Evolutionary conservation across 1,140 invertebrate genomes (phyloP).

Genomic region (Ridgeia piscesae): DNA sequence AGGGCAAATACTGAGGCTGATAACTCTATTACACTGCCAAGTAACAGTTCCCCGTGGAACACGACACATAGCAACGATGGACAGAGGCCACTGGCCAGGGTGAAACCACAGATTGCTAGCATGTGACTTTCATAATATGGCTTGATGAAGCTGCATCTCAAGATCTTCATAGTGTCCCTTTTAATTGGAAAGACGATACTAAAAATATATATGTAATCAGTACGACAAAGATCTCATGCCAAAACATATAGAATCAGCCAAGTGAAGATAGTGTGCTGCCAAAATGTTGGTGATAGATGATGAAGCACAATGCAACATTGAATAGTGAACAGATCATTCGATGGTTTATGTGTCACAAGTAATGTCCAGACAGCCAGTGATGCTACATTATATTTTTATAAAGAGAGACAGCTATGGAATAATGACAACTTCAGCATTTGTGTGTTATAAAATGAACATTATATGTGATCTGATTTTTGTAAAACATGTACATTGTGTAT

Average conservation of each 20-base stretch:
- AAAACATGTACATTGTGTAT: neutral
- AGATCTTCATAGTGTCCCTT: neutral
- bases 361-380: no score
- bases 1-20: neutral
- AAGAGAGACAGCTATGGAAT: neutral
- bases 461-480: neutral
- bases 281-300: no score
- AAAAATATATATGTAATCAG: neutral
- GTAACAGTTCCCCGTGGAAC: neutral
- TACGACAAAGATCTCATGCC: neutral
- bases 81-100: neutral
- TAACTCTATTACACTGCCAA: neutral
- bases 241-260: no score
- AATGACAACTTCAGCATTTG: neutral
- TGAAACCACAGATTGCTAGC: neutral
- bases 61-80: neutral
- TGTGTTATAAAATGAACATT: neutral
- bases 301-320: no score
- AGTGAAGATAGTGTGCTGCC: no score
- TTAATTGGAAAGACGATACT: neutral
- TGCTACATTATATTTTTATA: neutral
- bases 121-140: neutral
- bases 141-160: neutral
- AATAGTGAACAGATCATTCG: no score
- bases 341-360: no score